phyloP scores from a whole-genome alignment of 2,888 invertebrate genomes.

The Lampropteryx suffumata region DNA sequence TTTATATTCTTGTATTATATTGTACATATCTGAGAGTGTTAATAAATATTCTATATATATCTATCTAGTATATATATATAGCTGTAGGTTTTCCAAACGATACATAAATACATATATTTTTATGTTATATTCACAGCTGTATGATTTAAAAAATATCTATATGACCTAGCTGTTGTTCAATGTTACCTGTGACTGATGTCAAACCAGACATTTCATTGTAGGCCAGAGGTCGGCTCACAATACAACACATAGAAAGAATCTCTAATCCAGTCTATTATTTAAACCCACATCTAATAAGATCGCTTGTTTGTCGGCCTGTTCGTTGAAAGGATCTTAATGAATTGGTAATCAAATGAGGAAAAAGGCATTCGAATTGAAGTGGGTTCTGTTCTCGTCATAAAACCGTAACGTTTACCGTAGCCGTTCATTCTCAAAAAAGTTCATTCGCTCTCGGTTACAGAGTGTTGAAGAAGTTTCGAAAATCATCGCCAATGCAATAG shows the following conservation, averaged over 20 bases:
- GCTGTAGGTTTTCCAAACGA: too few species aligned
- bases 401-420: not conserved
- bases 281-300: slow-evolving; percentile 44
- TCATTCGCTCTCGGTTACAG: too few species aligned
- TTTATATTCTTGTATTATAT: too few species aligned
- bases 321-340: slow-evolving; percentile 33
- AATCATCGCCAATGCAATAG: too few species aligned
- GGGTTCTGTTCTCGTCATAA: not conserved
- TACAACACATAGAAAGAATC: slow-evolving; percentile 53
- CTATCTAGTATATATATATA: too few species aligned
- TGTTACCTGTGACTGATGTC: slow-evolving; percentile 6
- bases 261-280: slow-evolving; percentile 65
- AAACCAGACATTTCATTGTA: slow-evolving; percentile 17
- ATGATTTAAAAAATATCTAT: too few species aligned
- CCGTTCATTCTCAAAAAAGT: too few species aligned
- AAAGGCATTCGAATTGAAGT: slow-evolving; percentile 9
- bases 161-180: slow-evolving; percentile 4
- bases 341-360: slow-evolving; percentile 26
- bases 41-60: too few species aligned
- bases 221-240: slow-evolving; percentile 57
- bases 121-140: too few species aligned
- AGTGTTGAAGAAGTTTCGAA: too few species aligned
- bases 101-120: too few species aligned
- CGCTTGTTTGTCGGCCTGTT: slow-evolving; percentile 34
- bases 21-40: too few species aligned